Conservation (phyloP, 2,888 invertebrate genomes). For the Micoletzkya japonica region DNA sequence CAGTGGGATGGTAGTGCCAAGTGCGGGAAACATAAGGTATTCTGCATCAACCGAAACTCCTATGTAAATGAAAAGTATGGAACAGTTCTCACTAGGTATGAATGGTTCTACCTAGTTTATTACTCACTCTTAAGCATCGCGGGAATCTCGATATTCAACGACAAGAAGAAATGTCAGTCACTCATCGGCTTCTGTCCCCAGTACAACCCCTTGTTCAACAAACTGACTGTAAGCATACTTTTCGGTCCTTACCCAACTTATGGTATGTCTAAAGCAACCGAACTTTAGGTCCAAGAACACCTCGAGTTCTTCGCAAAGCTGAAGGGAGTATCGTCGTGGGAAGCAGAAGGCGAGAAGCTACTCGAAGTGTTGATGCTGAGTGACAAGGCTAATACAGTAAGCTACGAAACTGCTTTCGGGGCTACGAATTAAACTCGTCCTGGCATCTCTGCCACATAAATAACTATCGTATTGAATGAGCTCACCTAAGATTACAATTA, state of each 20-base stretch:
- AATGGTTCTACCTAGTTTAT: too few species aligned
- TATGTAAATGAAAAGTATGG: too few species aligned
- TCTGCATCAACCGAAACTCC: too few species aligned
- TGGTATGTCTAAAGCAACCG: background rate
- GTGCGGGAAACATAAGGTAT: conserved; percentile 38
- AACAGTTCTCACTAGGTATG: too few species aligned
- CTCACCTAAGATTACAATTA: too few species aligned
- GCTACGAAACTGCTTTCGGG: conserved; percentile 6
- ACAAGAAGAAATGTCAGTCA: too few species aligned
- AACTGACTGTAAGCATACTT: background rate
- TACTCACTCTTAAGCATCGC: too few species aligned
- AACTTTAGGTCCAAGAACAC: conserved; percentile 11
- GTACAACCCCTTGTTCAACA: conserved; percentile 11
- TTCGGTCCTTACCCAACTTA: too few species aligned
- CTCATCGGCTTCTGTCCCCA: conserved; percentile 15
- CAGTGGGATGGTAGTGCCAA: conserved; percentile 48
- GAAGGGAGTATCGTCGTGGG: conserved; percentile 1
- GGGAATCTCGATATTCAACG: too few species aligned
- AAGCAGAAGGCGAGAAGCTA: conserved; percentile 19
- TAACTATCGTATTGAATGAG: too few species aligned
- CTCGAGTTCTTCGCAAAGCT: conserved; percentile 19
- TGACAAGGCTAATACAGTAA: conserved; percentile 15
- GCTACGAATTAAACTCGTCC: too few species aligned
- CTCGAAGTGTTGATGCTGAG: conserved; percentile 16
- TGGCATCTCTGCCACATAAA: too few species aligned